A percentile compares a stretch with the other conserved stretches of the same genome.
These are phyloP conservation scores for Melolontha melolontha DNA, from an alignment of 2,888 invertebrate species.

Conservation along the genomic window DNA sequence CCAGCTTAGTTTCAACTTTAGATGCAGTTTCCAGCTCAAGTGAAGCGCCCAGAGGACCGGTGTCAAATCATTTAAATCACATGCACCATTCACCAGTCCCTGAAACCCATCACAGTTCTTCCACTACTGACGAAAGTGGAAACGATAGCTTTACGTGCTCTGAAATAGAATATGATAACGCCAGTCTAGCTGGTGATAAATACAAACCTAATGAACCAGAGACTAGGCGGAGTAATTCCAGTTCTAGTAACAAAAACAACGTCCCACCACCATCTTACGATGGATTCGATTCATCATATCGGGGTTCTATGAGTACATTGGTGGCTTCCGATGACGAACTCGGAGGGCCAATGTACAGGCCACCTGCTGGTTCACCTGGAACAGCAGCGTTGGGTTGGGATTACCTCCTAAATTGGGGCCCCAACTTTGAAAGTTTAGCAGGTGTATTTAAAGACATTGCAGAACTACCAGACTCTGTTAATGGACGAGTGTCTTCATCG, in stretches of 20 bases:
- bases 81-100: slow-evolving; percentile 80
- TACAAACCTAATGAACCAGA: slow-evolving; percentile 65
- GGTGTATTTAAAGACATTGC: slow-evolving; percentile 98
- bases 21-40: slow-evolving; percentile 95
- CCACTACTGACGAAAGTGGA: slow-evolving; percentile 91
- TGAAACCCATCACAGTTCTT: slow-evolving; percentile 80
- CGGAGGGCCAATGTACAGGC: slow-evolving; percentile 82
- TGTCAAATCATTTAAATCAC: slow-evolving; percentile 76
- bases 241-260: slow-evolving; percentile 63
- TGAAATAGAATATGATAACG: slow-evolving; percentile 96
- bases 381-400: slow-evolving; percentile 90
- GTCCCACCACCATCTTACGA: slow-evolving; percentile 86
- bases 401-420: slow-evolving; percentile 95
- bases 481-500: slow-evolving; percentile 78
- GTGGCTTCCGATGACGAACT: slow-evolving; percentile 95
- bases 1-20: slow-evolving; percentile 90
- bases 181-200: slow-evolving; percentile 85
- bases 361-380: slow-evolving; percentile 83
- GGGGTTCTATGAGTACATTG: slow-evolving; percentile 92
- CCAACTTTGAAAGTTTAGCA: slow-evolving; percentile 94
- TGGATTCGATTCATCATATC: slow-evolving; percentile 93
- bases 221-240: slow-evolving; percentile 58
- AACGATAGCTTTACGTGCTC: slow-evolving; percentile 99
- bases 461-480: slow-evolving; percentile 87
- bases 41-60: slow-evolving; percentile 80